phyloP scores from a whole-genome alignment of 2,888 invertebrate species.

The Ceriagrion tenellum region DNA sequence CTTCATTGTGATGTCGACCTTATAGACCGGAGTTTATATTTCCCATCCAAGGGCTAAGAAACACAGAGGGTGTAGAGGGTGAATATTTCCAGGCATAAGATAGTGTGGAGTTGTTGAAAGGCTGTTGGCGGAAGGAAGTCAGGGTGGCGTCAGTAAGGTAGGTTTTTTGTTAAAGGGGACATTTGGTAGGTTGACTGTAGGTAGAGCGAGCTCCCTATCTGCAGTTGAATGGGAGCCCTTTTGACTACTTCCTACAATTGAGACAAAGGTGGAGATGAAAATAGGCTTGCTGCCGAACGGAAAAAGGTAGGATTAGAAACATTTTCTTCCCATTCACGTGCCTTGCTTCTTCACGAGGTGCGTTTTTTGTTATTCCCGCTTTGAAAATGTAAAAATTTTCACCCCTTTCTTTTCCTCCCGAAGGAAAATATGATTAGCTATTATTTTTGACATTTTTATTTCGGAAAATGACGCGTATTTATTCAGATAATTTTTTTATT shows the following conservation, averaged over 20 bases:
- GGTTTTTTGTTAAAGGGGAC: neutral
- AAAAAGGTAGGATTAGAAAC: neutral
- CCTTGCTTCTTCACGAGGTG: neutral
- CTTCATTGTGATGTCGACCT: too few species aligned
- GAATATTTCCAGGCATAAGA: neutral
- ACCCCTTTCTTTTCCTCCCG: neutral
- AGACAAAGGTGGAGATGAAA: neutral
- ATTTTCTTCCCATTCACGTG: neutral
- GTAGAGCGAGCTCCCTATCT: neutral
- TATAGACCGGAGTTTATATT: too few species aligned
- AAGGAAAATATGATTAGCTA: neutral
- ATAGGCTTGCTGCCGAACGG: neutral
- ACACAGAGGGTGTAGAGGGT: neutral
- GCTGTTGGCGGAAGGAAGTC: neutral
- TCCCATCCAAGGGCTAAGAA: too few species aligned
- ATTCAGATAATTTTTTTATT: neutral
- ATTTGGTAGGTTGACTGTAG: neutral
- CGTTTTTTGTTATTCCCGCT: neutral
- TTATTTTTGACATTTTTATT: neutral
- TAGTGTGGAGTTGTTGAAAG: neutral
- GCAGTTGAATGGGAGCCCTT: neutral
- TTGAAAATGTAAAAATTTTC: neutral
- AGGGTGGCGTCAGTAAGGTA: neutral
- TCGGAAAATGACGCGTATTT: neutral
- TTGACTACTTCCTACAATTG: neutral